Evolutionary conservation across 2,888 invertebrate species (phyloP).

Genomic region (Diaperis boleti): DNA sequence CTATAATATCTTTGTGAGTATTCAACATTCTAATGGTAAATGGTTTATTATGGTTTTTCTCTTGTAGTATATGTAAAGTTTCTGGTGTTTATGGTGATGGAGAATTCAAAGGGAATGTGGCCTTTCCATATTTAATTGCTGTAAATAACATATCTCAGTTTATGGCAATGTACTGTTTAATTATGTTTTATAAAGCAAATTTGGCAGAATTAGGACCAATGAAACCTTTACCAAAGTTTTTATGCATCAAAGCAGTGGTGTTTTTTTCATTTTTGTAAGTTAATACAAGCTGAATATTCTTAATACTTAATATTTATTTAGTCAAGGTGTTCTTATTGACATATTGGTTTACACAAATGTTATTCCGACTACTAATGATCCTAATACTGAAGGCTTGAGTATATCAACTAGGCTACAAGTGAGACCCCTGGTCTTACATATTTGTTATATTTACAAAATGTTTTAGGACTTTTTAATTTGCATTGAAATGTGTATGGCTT

Average conservation of each 20-base stretch:
- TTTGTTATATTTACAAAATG: neutral
- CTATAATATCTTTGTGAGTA: slow-evolving; percentile 89
- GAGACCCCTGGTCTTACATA: slow-evolving; percentile 45
- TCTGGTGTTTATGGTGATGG: slow-evolving; percentile 92
- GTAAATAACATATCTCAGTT: slow-evolving; percentile 95
- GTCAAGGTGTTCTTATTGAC: slow-evolving; percentile 93
- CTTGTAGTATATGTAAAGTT: slow-evolving; percentile 82
- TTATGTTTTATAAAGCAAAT: slow-evolving; percentile 93
- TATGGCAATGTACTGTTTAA: slow-evolving; percentile 95
- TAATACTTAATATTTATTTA: slow-evolving; percentile 62
- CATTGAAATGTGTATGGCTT: slow-evolving; percentile 97
- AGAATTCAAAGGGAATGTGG: slow-evolving; percentile 85
- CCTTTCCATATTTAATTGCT: slow-evolving; percentile 89
- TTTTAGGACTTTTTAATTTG: slow-evolving; percentile 94
- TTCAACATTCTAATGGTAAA: neutral
- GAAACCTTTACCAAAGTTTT: slow-evolving; percentile 94
- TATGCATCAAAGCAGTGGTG: slow-evolving; percentile 97
- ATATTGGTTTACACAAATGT: slow-evolving; percentile 86
- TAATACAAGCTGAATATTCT: slow-evolving; percentile 14
- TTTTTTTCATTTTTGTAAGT: slow-evolving; percentile 99
- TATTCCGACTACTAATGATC: slow-evolving; percentile 78
- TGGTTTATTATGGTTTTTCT: no score
- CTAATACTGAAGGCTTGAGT: slow-evolving; percentile 76
- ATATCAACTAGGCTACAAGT: slow-evolving; percentile 89
- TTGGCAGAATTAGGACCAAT: slow-evolving; percentile 89